Percentiles rank a stretch among this genome's conserved stretches.
Conservation (phyloP, 2,113 vertebrate genomes). For the Origma solitaria region DNA sequence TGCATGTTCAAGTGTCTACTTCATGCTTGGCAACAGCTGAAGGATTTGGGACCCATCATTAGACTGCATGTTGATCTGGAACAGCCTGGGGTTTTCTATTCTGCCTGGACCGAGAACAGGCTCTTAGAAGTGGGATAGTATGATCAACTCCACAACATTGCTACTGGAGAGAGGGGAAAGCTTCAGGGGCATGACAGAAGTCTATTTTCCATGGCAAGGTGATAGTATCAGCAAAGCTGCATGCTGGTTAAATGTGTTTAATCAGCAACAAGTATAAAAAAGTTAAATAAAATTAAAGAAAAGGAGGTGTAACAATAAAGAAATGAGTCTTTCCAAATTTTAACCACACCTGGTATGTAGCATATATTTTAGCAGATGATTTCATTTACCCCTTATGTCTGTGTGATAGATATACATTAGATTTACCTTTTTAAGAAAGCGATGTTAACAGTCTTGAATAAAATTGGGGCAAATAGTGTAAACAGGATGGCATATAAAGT, state of each 20-base stretch:
- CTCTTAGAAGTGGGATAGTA: background rate
- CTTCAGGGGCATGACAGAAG: background rate
- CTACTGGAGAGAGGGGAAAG: background rate
- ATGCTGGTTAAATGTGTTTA: background rate
- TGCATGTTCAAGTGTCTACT: background rate
- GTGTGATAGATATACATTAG: background rate
- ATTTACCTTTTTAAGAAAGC: conserved; percentile 43
- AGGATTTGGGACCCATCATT: background rate
- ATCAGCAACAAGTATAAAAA: background rate
- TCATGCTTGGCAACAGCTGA: background rate
- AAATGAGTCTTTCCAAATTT: background rate
- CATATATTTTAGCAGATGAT: background rate
- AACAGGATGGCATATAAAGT: conserved; percentile 77
- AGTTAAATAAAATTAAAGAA: background rate
- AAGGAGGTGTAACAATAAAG: background rate
- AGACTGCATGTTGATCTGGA: background rate
- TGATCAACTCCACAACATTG: background rate
- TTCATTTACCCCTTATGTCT: conserved; percentile 19
- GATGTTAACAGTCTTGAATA: conserved; percentile 49
- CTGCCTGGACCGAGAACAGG: background rate
- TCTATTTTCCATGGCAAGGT: background rate
- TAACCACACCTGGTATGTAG: background rate
- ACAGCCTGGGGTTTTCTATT: background rate
- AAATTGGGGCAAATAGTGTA: conserved; percentile 64
- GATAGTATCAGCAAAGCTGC: background rate